Evolutionary conservation across 2,113 vertebrate genomes (phyloP), one percentile per base, ranked within the genome.

Genomic region (Ctenodactylus gundi): DNA sequence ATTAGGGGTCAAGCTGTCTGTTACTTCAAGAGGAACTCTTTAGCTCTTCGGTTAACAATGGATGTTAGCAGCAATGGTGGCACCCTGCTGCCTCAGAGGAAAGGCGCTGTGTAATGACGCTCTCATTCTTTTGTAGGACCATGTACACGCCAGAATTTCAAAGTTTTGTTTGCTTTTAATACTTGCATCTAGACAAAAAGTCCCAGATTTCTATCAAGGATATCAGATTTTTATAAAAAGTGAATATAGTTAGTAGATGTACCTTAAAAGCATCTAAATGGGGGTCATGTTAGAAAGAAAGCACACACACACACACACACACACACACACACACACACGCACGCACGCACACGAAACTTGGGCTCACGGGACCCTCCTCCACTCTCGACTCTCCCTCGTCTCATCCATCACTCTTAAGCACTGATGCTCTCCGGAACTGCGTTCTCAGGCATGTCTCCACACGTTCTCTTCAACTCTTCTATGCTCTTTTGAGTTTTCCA

Each of bases 1-100:
- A 95, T 92, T 90, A 97, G 94, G 88, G 93, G 76, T 90, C 97
- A 97, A 90, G 94, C 97, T 97, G 58, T 90, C 94, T 97, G 95
- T 97, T 81, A 25, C 85, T 73, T 95, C 82, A 44, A 91, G 88
- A 44, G 78, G 55, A 97, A 90, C 81, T 97, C 96, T 97, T 97
- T 97, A 78, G 64, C 93, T 97, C 94, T 97, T 98, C 90, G 95
- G 83, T 95, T 2, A 87, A 51, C 93, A 84, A 90, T 70, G 34
- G 46, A 55, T 72, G 15, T 91, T 91, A 95, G 31, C 44, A 84
- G 76, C n/a, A 67, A 86, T 58, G 13, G 65, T 20, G 21, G 39
- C 29, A 60, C 85, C 46, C 57, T 80, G 76, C 78, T 73, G 85
- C 67, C 88, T 95, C 20, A 10, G 95, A 90, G 92, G 84, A 95